Evolutionary conservation across 2,113 vertebrate genomes (phyloP), one percentile per base, ranked within the genome.

Genomic region (Theristicus caerulescens): DNA sequence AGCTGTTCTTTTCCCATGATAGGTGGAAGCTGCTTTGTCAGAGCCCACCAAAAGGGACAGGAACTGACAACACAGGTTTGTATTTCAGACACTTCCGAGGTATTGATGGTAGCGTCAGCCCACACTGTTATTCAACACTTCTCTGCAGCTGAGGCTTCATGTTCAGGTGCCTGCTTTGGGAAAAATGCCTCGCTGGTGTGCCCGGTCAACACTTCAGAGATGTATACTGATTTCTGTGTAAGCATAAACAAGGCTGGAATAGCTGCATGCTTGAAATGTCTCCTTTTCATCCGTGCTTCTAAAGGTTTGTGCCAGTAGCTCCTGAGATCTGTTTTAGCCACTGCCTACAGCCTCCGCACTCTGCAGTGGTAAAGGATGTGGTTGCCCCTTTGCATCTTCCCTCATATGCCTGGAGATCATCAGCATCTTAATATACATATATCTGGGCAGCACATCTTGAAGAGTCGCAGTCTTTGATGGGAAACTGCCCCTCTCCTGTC

Each of bases 381-480:
- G 51, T 44, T 58, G 26, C 9, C 24, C 29, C 61, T 73, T 66
- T 72, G 31, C 40, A 25, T 29, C 57, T 93, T 86, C 47, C 38
- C 42, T 91, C 38, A 38, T 13, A 36, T 9, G 11, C 36, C 81
- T 52, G 55, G 64, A 89, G 55, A 89, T 42, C 42, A 70, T 49
- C 73, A 65, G n/a, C 51, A 67, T 81, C 46, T 62, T 59, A 25
- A 81, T 51, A 80, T 14, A 46, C 9, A 46, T 16, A 9, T 27
- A 62, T 54, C 5, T 40, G 51, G 12, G 32, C 26, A 86, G 32
- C 4, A 1, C 55, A 59, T 69, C 65, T 67, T 79, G 66, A 79
- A 44, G 38, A 64, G 21, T 27, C 0, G 0, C 65, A 40, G 47
- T 57, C 66, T 80, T 59, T 8, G 4, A 44, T 13, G 36, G 47